Conservation (phyloP, 2,888 invertebrate genomes). For the Osmoderma eremita region DNA sequence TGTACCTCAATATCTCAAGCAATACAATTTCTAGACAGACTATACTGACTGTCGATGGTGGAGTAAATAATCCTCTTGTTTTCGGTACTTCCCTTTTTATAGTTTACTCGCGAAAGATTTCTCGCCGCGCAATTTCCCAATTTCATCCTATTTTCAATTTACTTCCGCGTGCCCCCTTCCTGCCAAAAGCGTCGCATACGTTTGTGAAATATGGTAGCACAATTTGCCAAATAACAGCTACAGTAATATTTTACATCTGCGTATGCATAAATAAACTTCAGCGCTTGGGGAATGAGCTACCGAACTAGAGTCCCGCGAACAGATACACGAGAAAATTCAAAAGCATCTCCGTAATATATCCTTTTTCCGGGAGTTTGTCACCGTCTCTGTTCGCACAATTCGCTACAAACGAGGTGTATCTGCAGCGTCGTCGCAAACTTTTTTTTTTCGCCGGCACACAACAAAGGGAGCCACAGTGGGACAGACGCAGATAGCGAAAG, state of each 20-base stretch:
- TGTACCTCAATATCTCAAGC: no score
- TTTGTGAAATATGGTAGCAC: constrained; percentile 20
- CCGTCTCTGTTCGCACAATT: constrained; percentile 30
- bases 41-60: no score
- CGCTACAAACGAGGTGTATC: constrained; percentile 36
- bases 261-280: constrained; percentile 25
- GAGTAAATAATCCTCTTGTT: no score
- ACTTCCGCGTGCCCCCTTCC: not conserved
- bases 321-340: constrained; percentile 16
- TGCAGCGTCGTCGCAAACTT: constrained; percentile 12
- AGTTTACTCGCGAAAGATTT: no score
- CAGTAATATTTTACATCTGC: constrained; percentile 21
- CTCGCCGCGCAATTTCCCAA: not conserved
- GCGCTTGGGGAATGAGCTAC: not conserved
- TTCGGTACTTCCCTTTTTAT: no score
- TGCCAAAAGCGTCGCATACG: not conserved
- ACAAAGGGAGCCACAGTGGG: not conserved
- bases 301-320: not conserved
- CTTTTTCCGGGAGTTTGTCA: constrained; percentile 26
- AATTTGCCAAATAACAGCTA: constrained; percentile 32
- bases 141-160: constrained; percentile 1
- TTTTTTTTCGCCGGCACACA: not conserved
- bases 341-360: constrained; percentile 31
- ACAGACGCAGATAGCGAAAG: not conserved
- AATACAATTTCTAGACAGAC: no score